These are phyloP conservation scores for Sebastes steindachneri DNA, from an alignment of 2,797 vertebrate genomes.

Conservation along the genomic window DNA sequence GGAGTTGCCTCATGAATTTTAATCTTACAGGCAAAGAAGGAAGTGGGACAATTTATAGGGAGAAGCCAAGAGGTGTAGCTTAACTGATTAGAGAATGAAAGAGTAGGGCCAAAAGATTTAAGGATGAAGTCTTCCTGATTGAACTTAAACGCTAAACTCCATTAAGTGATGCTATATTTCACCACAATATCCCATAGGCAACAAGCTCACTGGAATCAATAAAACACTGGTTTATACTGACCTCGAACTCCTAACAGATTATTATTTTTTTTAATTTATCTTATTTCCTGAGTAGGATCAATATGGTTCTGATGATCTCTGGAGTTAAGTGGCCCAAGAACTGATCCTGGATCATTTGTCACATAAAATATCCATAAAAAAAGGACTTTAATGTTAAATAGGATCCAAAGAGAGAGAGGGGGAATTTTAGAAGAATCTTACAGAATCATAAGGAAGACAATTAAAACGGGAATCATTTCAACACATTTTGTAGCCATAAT, in stretches of 20 bases:
- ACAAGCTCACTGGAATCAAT: conserved; percentile 53
- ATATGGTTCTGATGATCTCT: neutral
- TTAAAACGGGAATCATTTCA: neutral
- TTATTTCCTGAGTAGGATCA: conserved; percentile 11
- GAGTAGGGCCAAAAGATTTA: neutral
- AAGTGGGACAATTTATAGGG: neutral
- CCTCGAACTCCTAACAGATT: neutral
- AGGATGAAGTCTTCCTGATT: conserved; percentile 29
- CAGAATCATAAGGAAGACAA: neutral
- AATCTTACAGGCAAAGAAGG: neutral
- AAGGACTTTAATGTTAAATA: neutral
- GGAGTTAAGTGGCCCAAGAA: neutral
- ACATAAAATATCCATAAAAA: neutral
- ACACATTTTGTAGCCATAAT: neutral
- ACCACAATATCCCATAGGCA: conserved; percentile 28
- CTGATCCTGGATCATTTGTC: neutral
- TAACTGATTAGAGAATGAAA: conserved; percentile 32
- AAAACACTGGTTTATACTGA: conserved; percentile 49
- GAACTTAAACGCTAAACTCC: conserved; percentile 16
- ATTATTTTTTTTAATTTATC: conserved; percentile 16
- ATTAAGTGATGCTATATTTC: conserved; percentile 34
- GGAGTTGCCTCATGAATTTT: neutral
- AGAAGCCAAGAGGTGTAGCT: conserved; percentile 5
- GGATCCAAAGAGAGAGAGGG: neutral
- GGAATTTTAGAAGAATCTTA: neutral